Evolutionary conservation across 2,888 invertebrate species (phyloP), one percentile per base, ranked within the genome.

Genomic region (Tromatobia lineatoria): DNA sequence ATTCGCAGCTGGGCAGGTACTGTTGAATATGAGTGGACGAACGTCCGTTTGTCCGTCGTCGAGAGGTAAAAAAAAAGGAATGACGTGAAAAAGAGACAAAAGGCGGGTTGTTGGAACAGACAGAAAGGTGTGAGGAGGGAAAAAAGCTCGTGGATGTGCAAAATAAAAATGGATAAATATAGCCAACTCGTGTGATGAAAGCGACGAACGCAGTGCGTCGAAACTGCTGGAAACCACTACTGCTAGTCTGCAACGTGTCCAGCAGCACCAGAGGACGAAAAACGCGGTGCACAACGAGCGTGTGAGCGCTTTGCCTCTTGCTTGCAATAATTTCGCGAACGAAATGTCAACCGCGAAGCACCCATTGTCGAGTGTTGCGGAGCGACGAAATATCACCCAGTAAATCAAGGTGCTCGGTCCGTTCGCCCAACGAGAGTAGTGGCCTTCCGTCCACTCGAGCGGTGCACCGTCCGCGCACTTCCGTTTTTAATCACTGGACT

Each of bases 341-440:
- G 92, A 93, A 93, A 92, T 92, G 93, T 92, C 93, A 91, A 91
- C 91, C 91, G 91, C 86, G 88, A 78, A 81, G 84, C 76, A 88
- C 89, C 93, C 92, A 93, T 93, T 93, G 93, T 93, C 93, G 91
- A 90, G 88, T 87, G 87, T 86, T 88, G 87, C 88, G 87, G 90
- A 92, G 89, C 88, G 91, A 89, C 91, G 93, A 93, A 93, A 93
- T 93, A 93, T 93, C 93, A 93, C 91, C 90, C 90, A 87, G 87
- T 88, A 89, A 89, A 89, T 89, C 88, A 88, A 85, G 81, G 86
- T 87, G 80, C 80, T 66, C 70, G 81, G 18, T 23, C 10, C 57
- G 82, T 77, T 59, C 82, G 80, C 54, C 67, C 71, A 59, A 70
- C 47, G 81, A 78, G 80, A 61, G 67, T 64, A 70, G 78, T 73